These are phyloP conservation scores for Bombus picipes DNA, from an alignment of 1,140 invertebrate genomes.

Conservation along the genomic window DNA sequence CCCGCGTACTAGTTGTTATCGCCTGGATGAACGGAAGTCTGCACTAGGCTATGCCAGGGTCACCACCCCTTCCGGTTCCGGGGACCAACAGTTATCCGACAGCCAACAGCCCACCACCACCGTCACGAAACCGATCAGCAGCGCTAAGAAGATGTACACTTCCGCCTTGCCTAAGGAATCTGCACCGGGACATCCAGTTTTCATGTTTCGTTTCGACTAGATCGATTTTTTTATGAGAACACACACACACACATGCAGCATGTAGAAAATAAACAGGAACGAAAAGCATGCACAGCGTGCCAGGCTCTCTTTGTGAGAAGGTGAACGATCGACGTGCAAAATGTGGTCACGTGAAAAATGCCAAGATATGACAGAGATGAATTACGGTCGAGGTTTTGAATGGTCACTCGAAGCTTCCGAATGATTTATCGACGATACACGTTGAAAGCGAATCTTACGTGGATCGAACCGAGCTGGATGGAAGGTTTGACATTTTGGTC, in stretches of 20 bases:
- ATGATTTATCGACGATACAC: not conserved
- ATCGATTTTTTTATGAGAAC: not conserved
- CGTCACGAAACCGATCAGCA: constrained; percentile 87
- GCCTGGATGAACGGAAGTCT: constrained; percentile 69
- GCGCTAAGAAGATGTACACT: constrained; percentile 87
- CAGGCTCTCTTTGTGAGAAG: too few species aligned
- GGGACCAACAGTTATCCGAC: constrained; percentile 89
- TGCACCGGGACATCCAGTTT: constrained; percentile 10
- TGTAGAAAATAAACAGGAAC: too few species aligned
- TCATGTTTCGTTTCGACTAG: not conserved
- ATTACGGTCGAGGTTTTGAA: not conserved
- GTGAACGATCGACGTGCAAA: not conserved
- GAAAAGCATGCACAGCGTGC: constrained; percentile 6
- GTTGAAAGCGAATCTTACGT: not conserved
- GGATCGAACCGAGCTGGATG: not conserved
- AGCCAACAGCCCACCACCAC: constrained; percentile 89
- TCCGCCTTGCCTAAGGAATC: constrained; percentile 86
- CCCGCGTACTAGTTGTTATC: constrained; percentile 70
- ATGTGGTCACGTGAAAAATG: not conserved
- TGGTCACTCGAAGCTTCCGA: not conserved
- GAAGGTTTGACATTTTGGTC: not conserved
- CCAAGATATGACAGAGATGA: not conserved
- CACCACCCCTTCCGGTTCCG: constrained; percentile 86
- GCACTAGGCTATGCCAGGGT: constrained; percentile 86
- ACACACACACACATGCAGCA: not conserved